Evolutionary conservation across 2,113 vertebrate genomes (phyloP).

Genomic region (Balaenoptera acutorostrata): DNA sequence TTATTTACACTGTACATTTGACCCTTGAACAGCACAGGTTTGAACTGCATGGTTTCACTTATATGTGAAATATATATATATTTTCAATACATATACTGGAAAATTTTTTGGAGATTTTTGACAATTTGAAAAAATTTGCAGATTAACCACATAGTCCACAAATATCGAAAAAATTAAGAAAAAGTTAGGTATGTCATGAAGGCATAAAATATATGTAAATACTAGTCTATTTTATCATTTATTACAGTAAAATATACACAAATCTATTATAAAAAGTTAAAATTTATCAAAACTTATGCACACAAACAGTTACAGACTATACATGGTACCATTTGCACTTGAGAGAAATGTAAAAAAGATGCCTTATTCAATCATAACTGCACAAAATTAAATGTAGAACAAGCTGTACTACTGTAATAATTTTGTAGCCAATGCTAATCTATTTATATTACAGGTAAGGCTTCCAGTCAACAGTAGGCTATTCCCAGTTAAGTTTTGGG

Average conservation of each 20-base stretch:
- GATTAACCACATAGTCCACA: neutral
- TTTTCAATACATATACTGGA: neutral
- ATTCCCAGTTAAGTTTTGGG: neutral
- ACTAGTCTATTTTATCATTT: neutral
- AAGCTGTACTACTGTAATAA: neutral
- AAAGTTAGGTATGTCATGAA: neutral
- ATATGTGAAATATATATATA: neutral
- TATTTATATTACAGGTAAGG: neutral
- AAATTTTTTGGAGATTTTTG: neutral
- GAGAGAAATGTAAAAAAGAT: neutral
- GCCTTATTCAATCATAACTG: neutral
- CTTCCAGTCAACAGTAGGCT: neutral
- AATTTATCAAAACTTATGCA: neutral
- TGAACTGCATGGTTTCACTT: neutral
- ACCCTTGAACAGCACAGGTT: neutral
- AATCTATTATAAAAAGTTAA: neutral
- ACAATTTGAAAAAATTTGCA: neutral
- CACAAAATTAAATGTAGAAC: neutral
- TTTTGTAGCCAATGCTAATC: neutral
- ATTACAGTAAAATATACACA: neutral
- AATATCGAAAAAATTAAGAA: neutral
- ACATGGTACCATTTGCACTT: neutral
- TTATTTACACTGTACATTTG: neutral
- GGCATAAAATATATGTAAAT: neutral
- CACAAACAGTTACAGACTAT: neutral